phyloP scores from a whole-genome alignment of 1,140 invertebrate species.

The Saxidomus purpurata region DNA sequence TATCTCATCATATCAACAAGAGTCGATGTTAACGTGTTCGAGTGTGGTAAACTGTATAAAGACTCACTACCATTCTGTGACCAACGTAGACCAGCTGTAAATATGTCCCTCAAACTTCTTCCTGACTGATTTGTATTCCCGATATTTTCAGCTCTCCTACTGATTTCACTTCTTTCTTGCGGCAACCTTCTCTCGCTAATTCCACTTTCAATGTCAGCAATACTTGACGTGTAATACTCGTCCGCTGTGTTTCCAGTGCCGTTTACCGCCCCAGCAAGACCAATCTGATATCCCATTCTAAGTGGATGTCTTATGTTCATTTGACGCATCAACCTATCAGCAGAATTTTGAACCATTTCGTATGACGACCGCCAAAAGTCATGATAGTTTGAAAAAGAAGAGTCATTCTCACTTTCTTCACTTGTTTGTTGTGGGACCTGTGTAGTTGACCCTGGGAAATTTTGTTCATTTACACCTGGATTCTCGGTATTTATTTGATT shows the following conservation, averaged over 20 bases:
- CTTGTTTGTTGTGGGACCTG: background rate
- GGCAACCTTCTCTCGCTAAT: background rate
- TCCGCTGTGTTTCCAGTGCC: background rate
- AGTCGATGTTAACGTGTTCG: background rate
- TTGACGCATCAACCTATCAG: conserved; percentile 12
- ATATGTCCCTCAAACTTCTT: background rate
- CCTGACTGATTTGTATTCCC: background rate
- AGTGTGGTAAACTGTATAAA: background rate
- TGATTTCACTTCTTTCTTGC: no score
- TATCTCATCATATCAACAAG: conserved; percentile 2
- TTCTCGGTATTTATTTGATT: background rate
- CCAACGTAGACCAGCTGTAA: background rate
- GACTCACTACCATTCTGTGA: background rate
- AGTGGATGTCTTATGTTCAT: background rate
- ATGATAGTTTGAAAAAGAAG: background rate
- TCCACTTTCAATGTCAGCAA: background rate
- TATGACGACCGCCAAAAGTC: background rate
- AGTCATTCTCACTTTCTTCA: background rate
- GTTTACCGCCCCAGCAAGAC: background rate
- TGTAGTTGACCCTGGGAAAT: background rate
- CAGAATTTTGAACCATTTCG: background rate
- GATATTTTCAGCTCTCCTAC: background rate
- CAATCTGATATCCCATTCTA: background rate
- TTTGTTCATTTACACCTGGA: background rate
- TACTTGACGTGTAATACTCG: background rate